These are phyloP conservation scores for Cryptotermes secundus DNA, from an alignment of 1,140 invertebrate species.

Conservation along the genomic window DNA sequence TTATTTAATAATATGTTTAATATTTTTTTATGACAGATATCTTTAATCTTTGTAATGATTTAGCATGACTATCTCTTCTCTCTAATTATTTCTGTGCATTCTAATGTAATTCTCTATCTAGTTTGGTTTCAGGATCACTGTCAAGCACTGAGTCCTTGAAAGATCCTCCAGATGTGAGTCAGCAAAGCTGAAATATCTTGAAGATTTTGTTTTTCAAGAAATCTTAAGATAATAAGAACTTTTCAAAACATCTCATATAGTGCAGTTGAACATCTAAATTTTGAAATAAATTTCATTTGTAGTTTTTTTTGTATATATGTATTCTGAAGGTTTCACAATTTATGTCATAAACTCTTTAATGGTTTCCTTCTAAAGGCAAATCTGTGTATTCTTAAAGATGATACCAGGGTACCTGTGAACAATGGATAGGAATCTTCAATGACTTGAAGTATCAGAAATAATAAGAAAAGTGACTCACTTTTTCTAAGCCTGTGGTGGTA, in stretches of 20 bases:
- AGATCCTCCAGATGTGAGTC: not conserved
- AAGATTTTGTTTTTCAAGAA: not conserved
- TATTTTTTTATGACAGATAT: not conserved
- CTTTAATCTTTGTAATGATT: not conserved
- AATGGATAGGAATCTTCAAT: too few relatives aligned
- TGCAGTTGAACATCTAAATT: too few relatives aligned
- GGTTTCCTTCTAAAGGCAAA: too few relatives aligned
- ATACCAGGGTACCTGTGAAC: too few relatives aligned
- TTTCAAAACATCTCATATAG: too few relatives aligned
- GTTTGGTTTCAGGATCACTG: conserved; percentile 15
- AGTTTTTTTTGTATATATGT: too few relatives aligned
- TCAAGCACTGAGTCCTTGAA: not conserved
- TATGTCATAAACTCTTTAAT: too few relatives aligned
- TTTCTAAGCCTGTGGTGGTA: not conserved
- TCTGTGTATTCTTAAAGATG: too few relatives aligned
- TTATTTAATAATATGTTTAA: not conserved
- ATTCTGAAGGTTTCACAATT: too few relatives aligned
- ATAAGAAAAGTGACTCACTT: not conserved
- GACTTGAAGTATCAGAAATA: too few relatives aligned
- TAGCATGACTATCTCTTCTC: not conserved
- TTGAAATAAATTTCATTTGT: too few relatives aligned
- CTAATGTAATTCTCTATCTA: not conserved
- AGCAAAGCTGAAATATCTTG: conserved; percentile 3
- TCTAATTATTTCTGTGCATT: not conserved
- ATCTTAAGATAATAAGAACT: not conserved